Evolutionary conservation across 2,113 vertebrate genomes (phyloP).

Genomic region (Rhabdomys dilectus): DNA sequence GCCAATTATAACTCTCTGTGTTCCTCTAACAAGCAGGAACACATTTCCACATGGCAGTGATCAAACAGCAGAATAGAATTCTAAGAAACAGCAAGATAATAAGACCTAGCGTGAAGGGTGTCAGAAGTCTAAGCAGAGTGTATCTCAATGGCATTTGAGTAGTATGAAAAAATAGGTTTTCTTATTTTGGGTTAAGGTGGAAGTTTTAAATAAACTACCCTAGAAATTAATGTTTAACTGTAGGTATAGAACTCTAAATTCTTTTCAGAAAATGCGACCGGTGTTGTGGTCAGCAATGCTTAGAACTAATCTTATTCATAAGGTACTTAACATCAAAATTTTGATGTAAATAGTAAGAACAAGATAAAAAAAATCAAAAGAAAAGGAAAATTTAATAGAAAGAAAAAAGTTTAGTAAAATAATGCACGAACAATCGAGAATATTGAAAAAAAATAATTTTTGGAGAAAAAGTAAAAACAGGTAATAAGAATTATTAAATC

Average conservation of each 20-base stretch:
- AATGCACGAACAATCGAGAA: neutral
- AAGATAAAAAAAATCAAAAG: neutral
- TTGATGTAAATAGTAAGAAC: neutral
- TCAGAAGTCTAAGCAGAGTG: neutral
- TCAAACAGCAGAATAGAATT: neutral
- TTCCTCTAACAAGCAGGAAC: neutral
- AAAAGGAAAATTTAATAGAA: neutral
- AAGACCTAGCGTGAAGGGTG: neutral
- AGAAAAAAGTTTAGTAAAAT: slow-evolving; percentile 1
- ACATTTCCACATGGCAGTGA: neutral
- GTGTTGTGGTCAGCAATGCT: neutral
- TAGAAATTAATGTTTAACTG: slow-evolving; percentile 4
- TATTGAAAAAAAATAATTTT: slow-evolving; percentile 43
- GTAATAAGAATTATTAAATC: neutral
- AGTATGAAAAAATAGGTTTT: neutral
- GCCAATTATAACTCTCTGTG: neutral
- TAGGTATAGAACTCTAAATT: neutral
- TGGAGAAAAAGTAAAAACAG: neutral
- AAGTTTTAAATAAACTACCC: neutral
- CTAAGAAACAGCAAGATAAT: neutral
- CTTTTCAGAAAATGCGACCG: slow-evolving; percentile 2
- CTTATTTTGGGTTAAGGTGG: neutral
- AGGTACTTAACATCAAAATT: neutral
- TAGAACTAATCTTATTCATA: neutral
- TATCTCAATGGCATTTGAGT: neutral